Evolutionary conservation across 2,888 invertebrate species (phyloP).

Genomic region (Choreutis nemorana): DNA sequence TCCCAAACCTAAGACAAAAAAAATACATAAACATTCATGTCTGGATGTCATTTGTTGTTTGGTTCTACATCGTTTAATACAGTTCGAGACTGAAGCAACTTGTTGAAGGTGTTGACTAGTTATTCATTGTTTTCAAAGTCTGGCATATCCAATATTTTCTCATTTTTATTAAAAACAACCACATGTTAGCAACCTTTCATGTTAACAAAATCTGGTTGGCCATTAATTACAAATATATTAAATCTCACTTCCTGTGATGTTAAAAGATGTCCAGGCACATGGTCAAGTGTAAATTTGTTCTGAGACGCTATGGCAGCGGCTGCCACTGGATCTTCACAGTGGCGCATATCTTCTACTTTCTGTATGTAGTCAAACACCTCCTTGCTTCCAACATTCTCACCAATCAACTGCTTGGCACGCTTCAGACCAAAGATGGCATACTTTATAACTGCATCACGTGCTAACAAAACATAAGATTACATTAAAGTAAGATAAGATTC

Average conservation of each 20-base stretch:
- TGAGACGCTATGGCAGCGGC: constrained; percentile 57
- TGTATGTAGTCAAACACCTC: constrained; percentile 50
- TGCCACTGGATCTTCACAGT: constrained; percentile 53
- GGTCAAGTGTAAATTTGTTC: constrained; percentile 68
- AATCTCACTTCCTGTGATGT: constrained; percentile 68
- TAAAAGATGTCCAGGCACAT: constrained; percentile 73
- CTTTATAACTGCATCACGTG: constrained; percentile 43
- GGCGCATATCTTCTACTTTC: constrained; percentile 54
- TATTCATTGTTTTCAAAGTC: too few relatives aligned
- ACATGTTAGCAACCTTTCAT: too few relatives aligned
- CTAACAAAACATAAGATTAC: constrained; percentile 16
- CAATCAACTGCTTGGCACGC: constrained; percentile 44
- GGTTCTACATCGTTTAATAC: too few relatives aligned
- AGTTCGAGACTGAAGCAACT: too few relatives aligned
- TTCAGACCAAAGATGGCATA: constrained; percentile 65
- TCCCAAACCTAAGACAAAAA: constrained; percentile 70
- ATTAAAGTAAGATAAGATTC: too few relatives aligned
- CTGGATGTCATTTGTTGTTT: too few relatives aligned
- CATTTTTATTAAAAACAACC: too few relatives aligned
- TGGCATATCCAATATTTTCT: too few relatives aligned
- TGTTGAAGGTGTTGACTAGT: too few relatives aligned
- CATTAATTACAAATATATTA: constrained; percentile 1
- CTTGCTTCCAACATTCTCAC: constrained; percentile 37
- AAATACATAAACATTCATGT: too few relatives aligned
- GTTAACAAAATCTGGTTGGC: not conserved